Evolutionary conservation across 2,113 vertebrate species (phyloP), one percentile per base, ranked within the genome.

Genomic region (Saiga tatarica): DNA sequence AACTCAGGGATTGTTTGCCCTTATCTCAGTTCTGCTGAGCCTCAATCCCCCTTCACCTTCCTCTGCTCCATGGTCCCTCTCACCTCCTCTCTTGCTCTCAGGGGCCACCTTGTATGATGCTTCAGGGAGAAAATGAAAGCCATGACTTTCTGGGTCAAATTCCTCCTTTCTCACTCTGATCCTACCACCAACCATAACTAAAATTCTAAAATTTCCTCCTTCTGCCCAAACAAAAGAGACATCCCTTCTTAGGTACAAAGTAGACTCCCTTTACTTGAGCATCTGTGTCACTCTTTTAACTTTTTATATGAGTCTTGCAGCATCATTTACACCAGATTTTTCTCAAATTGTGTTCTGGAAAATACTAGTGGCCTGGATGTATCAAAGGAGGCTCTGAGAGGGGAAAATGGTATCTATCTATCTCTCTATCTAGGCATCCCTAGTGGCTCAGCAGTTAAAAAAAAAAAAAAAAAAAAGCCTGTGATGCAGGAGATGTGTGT

Each of bases 51-150:
- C 5, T 1, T 25, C 6, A 1, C 39, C 59, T 60, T 53, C 33
- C 11, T 28, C 30, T 3, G 13, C 39, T 39, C 59, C 13, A 1
- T 0, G 2, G 26, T 28, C 19, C 45, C 30, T 7, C 50, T 50
- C 7, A 1, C 28, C 25, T 39, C 60, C 9, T 55, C n/a, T 25
- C n/a, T 6, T 21, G 25, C 30, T 95, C 60, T 67, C 42, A 26
- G 47, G 33, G 36, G 25, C 15, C 55, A 71, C 39, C 15, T n/a
- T 7, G 59, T 39, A 4, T 36, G 47, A 26, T 67, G 47, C 39
- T 74, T 76, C 28, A 21, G 39, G 26, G 57, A 19, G 26, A 57
- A 36, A 47, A 12, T 2, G 33, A 62, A 30, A 82, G 25, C 53
- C 26, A 9, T 15, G 47, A 17, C 33, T 52, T 42, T 39, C 28